Conservation (phyloP, 2,797 vertebrate species). For the Pempheris klunzingeri region DNA sequence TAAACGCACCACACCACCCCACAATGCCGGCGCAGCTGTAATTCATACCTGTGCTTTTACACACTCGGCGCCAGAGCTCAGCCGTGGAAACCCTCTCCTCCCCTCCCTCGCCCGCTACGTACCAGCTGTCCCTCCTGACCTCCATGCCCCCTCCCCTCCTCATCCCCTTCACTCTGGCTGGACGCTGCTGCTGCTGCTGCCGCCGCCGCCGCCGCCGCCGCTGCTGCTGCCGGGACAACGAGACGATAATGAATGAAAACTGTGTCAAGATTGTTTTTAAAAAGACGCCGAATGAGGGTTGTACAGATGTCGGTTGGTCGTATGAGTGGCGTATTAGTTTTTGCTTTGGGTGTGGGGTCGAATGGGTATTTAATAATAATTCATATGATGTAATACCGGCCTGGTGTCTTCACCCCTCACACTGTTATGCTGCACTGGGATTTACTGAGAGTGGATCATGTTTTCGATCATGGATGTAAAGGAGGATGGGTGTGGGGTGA, state of each 20-base stretch:
- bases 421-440: slow-evolving; percentile 76
- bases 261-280: slow-evolving; percentile 78
- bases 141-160: slow-evolving; percentile 34
- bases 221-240: slow-evolving; percentile 71
- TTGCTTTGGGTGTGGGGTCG: slow-evolving; percentile 78
- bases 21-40: slow-evolving; percentile 70
- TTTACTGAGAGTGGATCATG: slow-evolving; percentile 46
- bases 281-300: slow-evolving; percentile 71
- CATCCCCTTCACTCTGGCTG: slow-evolving; percentile 48
- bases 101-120: slow-evolving; percentile 22
- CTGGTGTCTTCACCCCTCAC: slow-evolving; percentile 71
- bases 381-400: slow-evolving; percentile 80
- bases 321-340: slow-evolving; percentile 76
- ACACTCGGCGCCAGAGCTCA: slow-evolving; percentile 68
- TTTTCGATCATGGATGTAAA: slow-evolving; percentile 63
- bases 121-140: slow-evolving; percentile 48
- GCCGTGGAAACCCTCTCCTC: slow-evolving; percentile 57
- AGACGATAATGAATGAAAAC: slow-evolving; percentile 79
- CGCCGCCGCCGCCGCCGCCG: slow-evolving; percentile 40
- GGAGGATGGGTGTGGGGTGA: slow-evolving; percentile 57
- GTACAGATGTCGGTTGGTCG: slow-evolving; percentile 77
- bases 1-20: slow-evolving; percentile 63
- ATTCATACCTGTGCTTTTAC: slow-evolving; percentile 77
- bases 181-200: slow-evolving; percentile 53
- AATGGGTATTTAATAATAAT: slow-evolving; percentile 84